A percentile compares a stretch with the other conserved stretches of the same genome.
These are phyloP conservation scores for Camarhynchus parvulus DNA, from an alignment of 2,113 vertebrate species.

Conservation along the genomic window DNA sequence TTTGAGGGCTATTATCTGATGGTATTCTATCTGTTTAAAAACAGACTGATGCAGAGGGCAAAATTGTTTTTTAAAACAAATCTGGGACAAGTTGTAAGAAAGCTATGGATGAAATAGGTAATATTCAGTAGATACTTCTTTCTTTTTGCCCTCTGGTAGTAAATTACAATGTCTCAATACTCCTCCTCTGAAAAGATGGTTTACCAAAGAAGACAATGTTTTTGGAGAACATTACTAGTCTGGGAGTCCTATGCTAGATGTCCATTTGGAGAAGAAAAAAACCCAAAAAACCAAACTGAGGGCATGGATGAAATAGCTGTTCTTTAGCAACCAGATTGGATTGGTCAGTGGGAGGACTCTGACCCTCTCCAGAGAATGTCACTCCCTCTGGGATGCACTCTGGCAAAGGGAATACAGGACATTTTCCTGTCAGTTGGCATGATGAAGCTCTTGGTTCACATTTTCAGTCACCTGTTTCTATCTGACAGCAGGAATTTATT, in stretches of 20 bases:
- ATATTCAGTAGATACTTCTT: not conserved
- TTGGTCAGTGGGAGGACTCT: not conserved
- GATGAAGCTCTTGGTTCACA: not conserved
- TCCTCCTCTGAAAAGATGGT: not conserved
- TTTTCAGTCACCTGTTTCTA: not conserved
- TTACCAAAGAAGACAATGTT: not conserved
- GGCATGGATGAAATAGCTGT: not conserved
- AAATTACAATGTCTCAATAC: not conserved
- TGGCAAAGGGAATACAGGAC: not conserved
- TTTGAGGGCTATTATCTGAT: not conserved
- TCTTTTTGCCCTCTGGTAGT: not conserved
- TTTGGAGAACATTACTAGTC: not conserved
- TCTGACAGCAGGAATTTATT: not conserved
- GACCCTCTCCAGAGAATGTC: not conserved
- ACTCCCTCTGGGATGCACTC: not conserved
- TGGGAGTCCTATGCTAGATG: not conserved
- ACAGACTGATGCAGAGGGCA: not conserved
- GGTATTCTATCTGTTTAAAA: not conserved
- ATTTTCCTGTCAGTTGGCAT: not conserved
- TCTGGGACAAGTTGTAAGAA: fast-evolving
- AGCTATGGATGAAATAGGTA: not conserved
- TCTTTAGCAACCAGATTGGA: not conserved
- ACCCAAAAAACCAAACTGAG: not conserved
- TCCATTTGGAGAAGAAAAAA: not conserved
- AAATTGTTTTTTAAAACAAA: not conserved